Evolutionary conservation across 1,140 invertebrate genomes (phyloP).

Genomic region (Matsumurasca onukii): DNA sequence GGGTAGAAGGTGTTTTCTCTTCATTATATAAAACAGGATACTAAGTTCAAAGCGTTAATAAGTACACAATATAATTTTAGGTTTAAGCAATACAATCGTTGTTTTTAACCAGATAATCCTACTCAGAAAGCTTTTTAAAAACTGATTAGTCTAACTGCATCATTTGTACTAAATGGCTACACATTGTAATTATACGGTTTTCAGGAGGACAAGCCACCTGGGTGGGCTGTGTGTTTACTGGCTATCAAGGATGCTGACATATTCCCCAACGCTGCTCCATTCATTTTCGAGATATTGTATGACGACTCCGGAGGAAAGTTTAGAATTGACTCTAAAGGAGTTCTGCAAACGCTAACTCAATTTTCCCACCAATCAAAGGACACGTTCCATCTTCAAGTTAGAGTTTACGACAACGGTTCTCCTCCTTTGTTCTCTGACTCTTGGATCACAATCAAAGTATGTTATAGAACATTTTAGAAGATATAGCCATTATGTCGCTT

Average conservation of each 20-base stretch:
- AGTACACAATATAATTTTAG: no score
- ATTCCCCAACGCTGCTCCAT: conserved; percentile 83
- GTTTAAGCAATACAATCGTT: no score
- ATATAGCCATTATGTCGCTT: no score
- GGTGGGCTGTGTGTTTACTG: conserved; percentile 78
- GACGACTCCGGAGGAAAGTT: conserved; percentile 90
- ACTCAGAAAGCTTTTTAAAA: no score
- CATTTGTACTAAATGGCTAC: no score
- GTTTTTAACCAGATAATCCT: no score
- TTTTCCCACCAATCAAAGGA: conserved; percentile 86
- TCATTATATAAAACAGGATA: no score
- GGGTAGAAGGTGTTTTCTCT: no score
- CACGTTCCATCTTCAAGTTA: conserved; percentile 77
- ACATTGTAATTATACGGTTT: no score
- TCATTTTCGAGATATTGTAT: conserved; percentile 84
- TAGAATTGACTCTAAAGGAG: conserved; percentile 80
- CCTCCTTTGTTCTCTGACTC: conserved; percentile 88
- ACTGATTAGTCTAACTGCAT: no score
- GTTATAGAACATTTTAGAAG: no score
- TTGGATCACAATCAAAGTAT: conserved; percentile 73
- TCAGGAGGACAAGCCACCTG: conserved; percentile 81
- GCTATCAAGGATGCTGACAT: conserved; percentile 84
- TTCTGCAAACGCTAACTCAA: conserved; percentile 77
- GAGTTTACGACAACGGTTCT: conserved; percentile 93
- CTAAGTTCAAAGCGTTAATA: no score